A percentile compares a stretch with the other conserved stretches of the same genome.
Conservation (phyloP, 2,888 invertebrate genomes). For the Drosophila pseudotalamancana region DNA sequence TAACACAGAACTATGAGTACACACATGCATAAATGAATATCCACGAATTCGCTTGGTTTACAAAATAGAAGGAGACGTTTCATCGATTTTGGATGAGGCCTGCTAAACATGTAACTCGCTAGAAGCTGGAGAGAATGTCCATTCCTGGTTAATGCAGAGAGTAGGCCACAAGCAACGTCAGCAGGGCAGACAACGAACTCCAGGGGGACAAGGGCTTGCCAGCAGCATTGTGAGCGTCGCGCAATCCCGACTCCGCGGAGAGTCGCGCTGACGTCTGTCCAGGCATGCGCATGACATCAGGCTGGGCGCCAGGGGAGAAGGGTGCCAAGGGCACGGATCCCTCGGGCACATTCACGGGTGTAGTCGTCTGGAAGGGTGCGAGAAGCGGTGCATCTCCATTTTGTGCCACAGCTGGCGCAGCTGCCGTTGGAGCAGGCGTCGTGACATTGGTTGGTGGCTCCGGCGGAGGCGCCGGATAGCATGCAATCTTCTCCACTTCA, state of each 20-base stretch:
- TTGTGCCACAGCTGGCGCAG: background rate
- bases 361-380: constrained; percentile 54
- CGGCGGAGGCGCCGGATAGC: constrained; percentile 81
- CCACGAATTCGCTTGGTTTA: constrained; percentile 60
- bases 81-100: background rate
- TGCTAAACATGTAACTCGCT: too few species aligned
- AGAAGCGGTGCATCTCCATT: constrained; percentile 25
- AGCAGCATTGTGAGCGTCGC: constrained; percentile 42
- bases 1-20: constrained; percentile 58
- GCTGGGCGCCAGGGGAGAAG: constrained; percentile 51
- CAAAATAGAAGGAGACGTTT: constrained; percentile 35
- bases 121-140: too few species aligned
- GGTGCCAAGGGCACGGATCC: constrained; percentile 72
- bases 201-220: constrained; percentile 34
- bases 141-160: constrained; percentile 63
- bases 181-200: constrained; percentile 49
- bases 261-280: constrained; percentile 67
- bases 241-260: constrained; percentile 61
- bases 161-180: constrained; percentile 70
- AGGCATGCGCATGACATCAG: constrained; percentile 78
- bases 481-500: constrained; percentile 81
- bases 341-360: constrained; percentile 64
- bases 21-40: constrained; percentile 12
- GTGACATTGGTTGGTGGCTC: constrained; percentile 50
- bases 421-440: constrained; percentile 1